Evolutionary conservation across 2,113 vertebrate species (phyloP), one percentile per base, ranked within the genome.

Genomic region (Miniopterus natalensis): DNA sequence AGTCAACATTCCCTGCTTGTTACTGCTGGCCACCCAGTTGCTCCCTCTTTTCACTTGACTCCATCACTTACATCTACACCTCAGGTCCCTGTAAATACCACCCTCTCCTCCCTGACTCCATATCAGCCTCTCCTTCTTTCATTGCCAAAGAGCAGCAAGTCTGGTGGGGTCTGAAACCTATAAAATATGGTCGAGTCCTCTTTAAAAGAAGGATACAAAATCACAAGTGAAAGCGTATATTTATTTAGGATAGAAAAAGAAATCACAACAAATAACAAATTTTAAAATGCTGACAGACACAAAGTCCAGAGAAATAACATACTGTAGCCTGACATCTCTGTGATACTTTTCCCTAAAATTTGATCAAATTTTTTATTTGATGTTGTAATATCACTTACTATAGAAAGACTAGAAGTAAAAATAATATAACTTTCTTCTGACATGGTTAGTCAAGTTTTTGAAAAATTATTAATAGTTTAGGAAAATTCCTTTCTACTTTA

Each of bases 401-500:
- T 8, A 84, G 25, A 77, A 40, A 74, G 40, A 57, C 10, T 42
- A 75, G 55, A 36, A 36, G 36, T 36, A 74, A 94, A 85, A 29
- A 84, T 84, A 61, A 84, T 42, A 53, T 14, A 79, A 17, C 85
- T 74, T 88, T 47, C 42, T 75, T 83, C 71, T 95, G 79, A 65
- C 9, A 47, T 70, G 21, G 42, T 66, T 71, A 90, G 36, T 88
- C 47, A 29, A 9, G 3, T 61, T 74, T 73, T 63, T 57, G 40
- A 40, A 84, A 87, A 90, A 66, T 59, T 81, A 78, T 25, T 92
- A 45, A 85, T 71, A 61, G 14, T 92, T 92, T 70, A 80, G 42
- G 13, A 47, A 95, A 40, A 36, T 85, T 91, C 7, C 40, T 88
- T 88, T 95, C 21, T 51, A 8, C 8, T 27, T 86, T 80, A 73